Percentiles rank a stretch among this genome's conserved stretches.
Conservation (phyloP, 2,888 invertebrate species). For the Pelosia muscerda region DNA sequence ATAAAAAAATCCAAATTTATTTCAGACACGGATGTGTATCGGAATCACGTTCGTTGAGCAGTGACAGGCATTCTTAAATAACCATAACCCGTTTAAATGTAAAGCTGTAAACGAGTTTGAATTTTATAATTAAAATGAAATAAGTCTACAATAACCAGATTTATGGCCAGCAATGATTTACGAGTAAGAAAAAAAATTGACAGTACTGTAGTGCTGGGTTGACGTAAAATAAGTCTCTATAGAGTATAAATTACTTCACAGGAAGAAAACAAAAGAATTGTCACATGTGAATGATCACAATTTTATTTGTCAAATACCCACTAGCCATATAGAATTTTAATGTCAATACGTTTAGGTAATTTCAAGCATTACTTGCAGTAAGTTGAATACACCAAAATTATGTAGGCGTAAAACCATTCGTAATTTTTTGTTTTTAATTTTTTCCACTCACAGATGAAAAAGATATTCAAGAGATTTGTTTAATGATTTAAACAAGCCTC, state of each 20-base stretch:
- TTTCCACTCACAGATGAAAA: background rate
- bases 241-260: too few species aligned
- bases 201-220: too few species aligned
- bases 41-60: constrained; percentile 47
- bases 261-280: too few species aligned
- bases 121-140: background rate
- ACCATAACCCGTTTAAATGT: constrained; percentile 30
- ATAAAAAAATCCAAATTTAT: constrained; percentile 31
- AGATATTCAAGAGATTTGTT: background rate
- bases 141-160: background rate
- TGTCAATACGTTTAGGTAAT: background rate
- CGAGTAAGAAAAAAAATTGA: too few species aligned
- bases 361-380: background rate
- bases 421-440: background rate
- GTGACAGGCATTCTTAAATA: constrained; percentile 52
- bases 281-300: too few species aligned
- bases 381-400: background rate
- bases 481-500: background rate
- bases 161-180: background rate
- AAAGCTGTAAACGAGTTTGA: constrained; percentile 41
- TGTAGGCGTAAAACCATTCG: background rate
- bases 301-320: too few species aligned
- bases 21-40: constrained; percentile 32
- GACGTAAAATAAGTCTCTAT: too few species aligned
- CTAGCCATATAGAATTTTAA: too few species aligned